These are phyloP conservation scores for Gambusia affinis DNA, from an alignment of 2,113 vertebrate species.

Conservation along the genomic window DNA sequence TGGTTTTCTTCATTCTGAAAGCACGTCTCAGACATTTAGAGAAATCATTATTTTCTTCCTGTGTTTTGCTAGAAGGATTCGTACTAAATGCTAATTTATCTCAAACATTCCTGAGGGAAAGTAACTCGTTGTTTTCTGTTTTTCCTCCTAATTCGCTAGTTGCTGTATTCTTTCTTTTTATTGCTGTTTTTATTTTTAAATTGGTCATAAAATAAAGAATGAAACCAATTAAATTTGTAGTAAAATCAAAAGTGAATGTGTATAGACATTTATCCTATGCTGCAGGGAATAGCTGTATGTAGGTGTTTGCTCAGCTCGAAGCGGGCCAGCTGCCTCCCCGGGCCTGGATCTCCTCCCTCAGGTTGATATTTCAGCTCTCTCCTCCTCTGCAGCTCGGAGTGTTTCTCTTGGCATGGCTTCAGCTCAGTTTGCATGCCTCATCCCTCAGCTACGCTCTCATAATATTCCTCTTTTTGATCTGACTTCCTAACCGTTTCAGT, in stretches of 20 bases:
- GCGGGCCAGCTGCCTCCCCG: slow-evolving; percentile 22
- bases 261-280: slow-evolving; percentile 12
- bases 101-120: slow-evolving; percentile 28
- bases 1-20: slow-evolving; percentile 21
- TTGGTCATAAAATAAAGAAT: background rate
- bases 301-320: slow-evolving; percentile 51
- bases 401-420: slow-evolving; percentile 45
- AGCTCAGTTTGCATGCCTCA: slow-evolving; percentile 35
- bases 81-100: slow-evolving; percentile 40
- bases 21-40: slow-evolving; percentile 7
- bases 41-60: background rate
- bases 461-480: slow-evolving; percentile 44
- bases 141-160: slow-evolving; percentile 29
- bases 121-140: slow-evolving; percentile 31
- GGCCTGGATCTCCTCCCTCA: slow-evolving; percentile 46
- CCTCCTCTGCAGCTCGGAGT: slow-evolving; percentile 20
- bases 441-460: slow-evolving; percentile 34
- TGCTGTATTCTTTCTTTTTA: slow-evolving; percentile 15
- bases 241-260: background rate
- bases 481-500: slow-evolving; percentile 32
- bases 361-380: slow-evolving; percentile 47
- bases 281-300: slow-evolving; percentile 35
- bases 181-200: slow-evolving; percentile 1
- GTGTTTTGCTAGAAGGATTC: slow-evolving; percentile 16
- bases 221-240: slow-evolving; percentile 5